Evolutionary conservation across 2,888 invertebrate genomes (phyloP), one percentile per base, ranked within the genome.

Genomic region (Apotomis capreana): DNA sequence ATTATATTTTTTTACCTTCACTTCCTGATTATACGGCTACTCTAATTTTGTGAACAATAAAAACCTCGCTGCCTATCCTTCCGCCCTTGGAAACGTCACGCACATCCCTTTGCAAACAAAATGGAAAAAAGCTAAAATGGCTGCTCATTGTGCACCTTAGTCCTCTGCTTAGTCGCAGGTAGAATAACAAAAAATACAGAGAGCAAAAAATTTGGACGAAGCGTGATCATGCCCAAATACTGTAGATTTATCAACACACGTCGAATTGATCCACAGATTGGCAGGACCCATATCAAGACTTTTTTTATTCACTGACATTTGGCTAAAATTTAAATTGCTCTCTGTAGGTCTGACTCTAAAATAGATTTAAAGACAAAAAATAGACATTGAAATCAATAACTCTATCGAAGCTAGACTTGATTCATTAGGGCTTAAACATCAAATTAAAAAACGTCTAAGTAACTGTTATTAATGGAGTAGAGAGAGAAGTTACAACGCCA

Each of bases 61-160:
- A 86, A 82, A 79, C 77, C 77, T 76, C 83, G 85, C 87, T 86
- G 84, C 85, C 88, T 89, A 92, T 91, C 90, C 92, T 92, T 92
- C 92, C 91, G 91, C 89, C 89, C 88, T 86, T 85, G 83, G 85
- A 85, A 87, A 84, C 85, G 86, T 90, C 91, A 91, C 91, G 92
- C 89, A 91, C 87, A 87, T 91, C 89, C 89, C 86, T 89, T 87
- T 76, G 79, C 83, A 88, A 88, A 88, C 82, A 87, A 84, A 83
- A 80, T 80, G 83, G 83, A 88, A 88, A 79, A 82, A 79, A 78
- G 79, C 83, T 83, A 80, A 82, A 81, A 79, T 79, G 78, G 76
- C 77, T 78, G 80, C 80, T 84, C 82, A 88, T 90, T 91, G 89
- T 91, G 82, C 76, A 76, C 83, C 84, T 82, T 83, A 84, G 71